Evolutionary conservation across 2,888 invertebrate species (phyloP).

Genomic region (Cotesia congregata): DNA sequence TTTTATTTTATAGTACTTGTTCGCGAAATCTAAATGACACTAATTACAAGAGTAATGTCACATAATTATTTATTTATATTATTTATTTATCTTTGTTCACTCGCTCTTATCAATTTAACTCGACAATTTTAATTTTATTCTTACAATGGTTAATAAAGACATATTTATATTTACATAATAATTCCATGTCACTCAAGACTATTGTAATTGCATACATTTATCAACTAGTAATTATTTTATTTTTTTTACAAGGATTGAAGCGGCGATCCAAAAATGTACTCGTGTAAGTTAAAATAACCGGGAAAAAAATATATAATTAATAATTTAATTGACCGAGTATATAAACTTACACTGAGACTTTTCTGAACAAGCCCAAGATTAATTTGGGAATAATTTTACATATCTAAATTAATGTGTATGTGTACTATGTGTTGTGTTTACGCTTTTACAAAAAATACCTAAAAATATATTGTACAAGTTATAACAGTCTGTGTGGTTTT

Average conservation of each 20-base stretch:
- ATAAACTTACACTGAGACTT: neutral
- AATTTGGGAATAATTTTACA: neutral
- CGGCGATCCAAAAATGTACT: neutral
- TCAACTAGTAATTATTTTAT: neutral
- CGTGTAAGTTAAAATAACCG: neutral
- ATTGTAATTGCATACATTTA: neutral
- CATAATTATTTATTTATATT: neutral
- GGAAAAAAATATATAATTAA: neutral
- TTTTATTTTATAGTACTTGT: neutral
- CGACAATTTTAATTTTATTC: neutral
- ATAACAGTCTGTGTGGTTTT: conserved; percentile 55
- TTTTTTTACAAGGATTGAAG: neutral
- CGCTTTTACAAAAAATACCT: conserved; percentile 63
- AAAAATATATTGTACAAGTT: conserved; percentile 64
- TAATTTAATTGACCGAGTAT: neutral
- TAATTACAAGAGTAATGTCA: neutral
- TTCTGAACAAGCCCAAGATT: neutral
- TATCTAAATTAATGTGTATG: neutral
- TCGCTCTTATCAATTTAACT: neutral
- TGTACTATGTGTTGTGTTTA: conserved; percentile 31
- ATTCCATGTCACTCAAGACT: neutral
- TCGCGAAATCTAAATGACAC: neutral
- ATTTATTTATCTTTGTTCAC: neutral
- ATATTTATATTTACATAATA: neutral
- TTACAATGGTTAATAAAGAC: neutral